These are phyloP conservation scores for Torymus texanus DNA, from an alignment of 2,888 invertebrate species.

Conservation along the genomic window DNA sequence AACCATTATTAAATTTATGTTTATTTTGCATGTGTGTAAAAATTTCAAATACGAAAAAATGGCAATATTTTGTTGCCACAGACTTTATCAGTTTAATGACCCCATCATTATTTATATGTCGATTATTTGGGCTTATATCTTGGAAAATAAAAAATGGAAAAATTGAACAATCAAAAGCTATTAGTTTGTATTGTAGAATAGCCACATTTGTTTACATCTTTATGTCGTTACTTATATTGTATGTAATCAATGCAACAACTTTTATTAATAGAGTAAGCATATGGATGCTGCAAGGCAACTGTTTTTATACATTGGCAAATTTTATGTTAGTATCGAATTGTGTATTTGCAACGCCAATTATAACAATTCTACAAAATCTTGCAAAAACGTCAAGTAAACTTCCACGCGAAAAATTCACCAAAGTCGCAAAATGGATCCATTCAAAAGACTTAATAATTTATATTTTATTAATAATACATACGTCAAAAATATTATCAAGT, in stretches of 20 bases:
- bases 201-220: constrained; percentile 13
- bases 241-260: constrained; percentile 13
- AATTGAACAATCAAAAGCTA: constrained; percentile 51
- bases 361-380: constrained; percentile 59
- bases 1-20: neutral
- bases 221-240: neutral
- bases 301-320: constrained; percentile 57
- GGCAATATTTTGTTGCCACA: constrained; percentile 57
- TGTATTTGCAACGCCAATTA: constrained; percentile 44
- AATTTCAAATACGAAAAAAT: constrained; percentile 46
- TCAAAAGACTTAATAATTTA: constrained; percentile 61
- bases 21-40: neutral
- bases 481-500: constrained; percentile 43
- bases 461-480: constrained; percentile 56
- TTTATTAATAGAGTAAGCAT: constrained; percentile 52
- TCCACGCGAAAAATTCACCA: constrained; percentile 54
- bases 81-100: constrained; percentile 59
- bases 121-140: constrained; percentile 62
- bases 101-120: constrained; percentile 58
- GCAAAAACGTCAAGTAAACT: constrained; percentile 57
- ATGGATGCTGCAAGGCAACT: constrained; percentile 59
- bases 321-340: constrained; percentile 56
- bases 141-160: constrained; percentile 57
- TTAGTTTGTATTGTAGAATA: constrained; percentile 55
- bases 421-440: constrained; percentile 58